Conservation (phyloP, 2,797 vertebrate species). For the Sciurus vulgaris region DNA sequence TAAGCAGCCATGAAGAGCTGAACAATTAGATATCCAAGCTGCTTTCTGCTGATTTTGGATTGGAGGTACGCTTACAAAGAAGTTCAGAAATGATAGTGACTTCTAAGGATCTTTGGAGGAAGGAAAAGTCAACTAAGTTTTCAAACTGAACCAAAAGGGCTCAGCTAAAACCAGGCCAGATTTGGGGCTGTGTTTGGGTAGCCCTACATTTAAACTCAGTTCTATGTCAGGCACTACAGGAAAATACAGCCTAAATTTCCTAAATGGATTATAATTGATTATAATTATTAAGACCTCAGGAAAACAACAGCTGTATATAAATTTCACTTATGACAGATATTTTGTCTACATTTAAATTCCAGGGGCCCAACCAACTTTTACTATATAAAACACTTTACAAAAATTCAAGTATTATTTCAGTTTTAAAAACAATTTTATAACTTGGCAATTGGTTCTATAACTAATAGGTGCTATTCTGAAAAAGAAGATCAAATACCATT, state of each 20-base stretch:
- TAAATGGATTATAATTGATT: background rate
- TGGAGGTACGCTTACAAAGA: background rate
- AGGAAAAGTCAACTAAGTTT: background rate
- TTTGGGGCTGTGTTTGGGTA: background rate
- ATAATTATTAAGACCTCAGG: background rate
- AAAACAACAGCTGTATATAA: background rate
- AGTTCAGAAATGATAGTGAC: background rate
- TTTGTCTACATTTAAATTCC: conserved; percentile 37
- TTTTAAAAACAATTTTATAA: conserved; percentile 49
- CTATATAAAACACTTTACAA: conserved; percentile 27
- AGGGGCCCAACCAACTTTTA: background rate
- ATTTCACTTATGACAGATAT: conserved; percentile 29
- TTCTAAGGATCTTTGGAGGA: background rate
- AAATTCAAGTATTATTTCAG: background rate
- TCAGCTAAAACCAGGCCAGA: background rate
- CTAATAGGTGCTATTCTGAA: background rate
- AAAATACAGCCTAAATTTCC: background rate
- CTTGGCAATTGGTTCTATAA: background rate
- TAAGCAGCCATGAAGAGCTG: background rate
- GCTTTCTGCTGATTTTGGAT: background rate
- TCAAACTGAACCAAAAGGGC: background rate
- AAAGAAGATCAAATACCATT: conserved; percentile 37
- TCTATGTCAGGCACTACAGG: background rate
- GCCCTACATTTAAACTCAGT: background rate
- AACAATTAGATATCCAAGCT: conserved; percentile 10